Percentiles rank a stretch among this genome's conserved stretches.
Evolutionary conservation across 2,113 vertebrate genomes (phyloP).

Genomic region (Leucopternis melanops): DNA sequence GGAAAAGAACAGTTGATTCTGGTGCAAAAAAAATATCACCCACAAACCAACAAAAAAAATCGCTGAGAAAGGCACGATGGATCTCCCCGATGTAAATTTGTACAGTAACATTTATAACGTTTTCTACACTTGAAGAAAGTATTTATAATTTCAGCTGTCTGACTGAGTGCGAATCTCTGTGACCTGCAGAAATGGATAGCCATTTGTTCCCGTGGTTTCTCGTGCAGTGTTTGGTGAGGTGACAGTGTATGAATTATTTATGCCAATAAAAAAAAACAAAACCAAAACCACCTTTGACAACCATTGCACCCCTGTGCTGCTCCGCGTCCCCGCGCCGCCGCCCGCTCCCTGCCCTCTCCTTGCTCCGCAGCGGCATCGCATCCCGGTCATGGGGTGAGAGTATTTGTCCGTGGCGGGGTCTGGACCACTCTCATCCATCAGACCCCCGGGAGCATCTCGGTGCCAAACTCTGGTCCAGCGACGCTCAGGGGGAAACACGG

Average conservation of each 20-base stretch:
- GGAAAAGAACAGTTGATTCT: constrained; percentile 49
- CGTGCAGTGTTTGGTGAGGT: constrained; percentile 89
- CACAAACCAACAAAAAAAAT: not conserved
- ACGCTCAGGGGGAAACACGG: not conserved
- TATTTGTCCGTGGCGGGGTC: accelerated
- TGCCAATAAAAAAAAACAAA: constrained; percentile 81
- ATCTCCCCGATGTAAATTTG: constrained; percentile 87
- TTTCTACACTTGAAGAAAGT: constrained; percentile 93
- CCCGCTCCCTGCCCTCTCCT: not conserved
- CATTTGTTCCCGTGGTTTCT: constrained; percentile 84
- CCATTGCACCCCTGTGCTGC: not conserved
- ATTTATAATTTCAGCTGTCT: constrained; percentile 91
- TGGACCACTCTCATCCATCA: not conserved
- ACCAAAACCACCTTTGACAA: constrained; percentile 29
- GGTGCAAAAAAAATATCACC: constrained; percentile 46
- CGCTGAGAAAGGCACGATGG: constrained; percentile 34
- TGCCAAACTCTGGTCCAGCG: accelerated
- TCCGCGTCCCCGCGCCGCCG: accelerated
- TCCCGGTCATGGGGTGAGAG: not conserved
- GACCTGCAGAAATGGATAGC: constrained; percentile 79
- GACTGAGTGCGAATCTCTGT: constrained; percentile 82
- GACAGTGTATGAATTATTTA: constrained; percentile 84
- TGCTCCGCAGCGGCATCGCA: accelerated
- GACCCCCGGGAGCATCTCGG: not conserved
- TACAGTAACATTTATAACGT: constrained; percentile 95